Percentiles rank a stretch among this genome's conserved stretches.
phyloP scores from a whole-genome alignment of 1,140 invertebrate genomes.

The Hycleus cichorii region DNA sequence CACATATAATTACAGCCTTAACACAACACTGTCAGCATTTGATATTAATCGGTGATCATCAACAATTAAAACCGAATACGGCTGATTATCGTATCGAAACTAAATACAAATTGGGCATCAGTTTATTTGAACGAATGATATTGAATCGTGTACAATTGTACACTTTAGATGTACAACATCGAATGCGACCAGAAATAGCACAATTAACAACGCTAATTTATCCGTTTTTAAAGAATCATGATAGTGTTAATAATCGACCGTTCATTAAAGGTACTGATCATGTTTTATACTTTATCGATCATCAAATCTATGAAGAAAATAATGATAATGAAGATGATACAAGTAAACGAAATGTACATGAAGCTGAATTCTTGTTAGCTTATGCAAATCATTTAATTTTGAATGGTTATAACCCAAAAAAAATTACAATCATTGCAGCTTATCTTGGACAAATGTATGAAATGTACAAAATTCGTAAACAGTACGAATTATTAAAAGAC shows the following conservation, averaged over 20 bases:
- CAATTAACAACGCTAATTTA: conserved; percentile 58
- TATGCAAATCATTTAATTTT: conserved; percentile 54
- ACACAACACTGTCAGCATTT: conserved; percentile 67
- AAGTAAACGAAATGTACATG: conserved; percentile 52
- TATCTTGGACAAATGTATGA: conserved; percentile 58
- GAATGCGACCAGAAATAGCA: conserved; percentile 58
- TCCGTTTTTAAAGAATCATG: conserved; percentile 47
- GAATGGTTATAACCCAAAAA: conserved; percentile 49
- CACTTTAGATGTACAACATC: conserved; percentile 52
- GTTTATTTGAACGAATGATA: conserved; percentile 67
- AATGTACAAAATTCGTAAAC: conserved; percentile 41
- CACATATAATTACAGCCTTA: conserved; percentile 65
- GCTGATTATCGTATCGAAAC: conserved; percentile 52
- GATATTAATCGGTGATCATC: conserved; percentile 61
- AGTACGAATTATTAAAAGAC: conserved; percentile 32
- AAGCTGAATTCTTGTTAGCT: conserved; percentile 49
- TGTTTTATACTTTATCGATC: conserved; percentile 57
- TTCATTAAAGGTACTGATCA: conserved; percentile 45
- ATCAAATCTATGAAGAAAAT: conserved; percentile 44
- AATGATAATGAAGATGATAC: conserved; percentile 37
- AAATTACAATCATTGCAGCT: conserved; percentile 61
- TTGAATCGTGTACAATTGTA: conserved; percentile 48
- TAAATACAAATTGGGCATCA: conserved; percentile 56
- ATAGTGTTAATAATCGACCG: conserved; percentile 45
- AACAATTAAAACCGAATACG: conserved; percentile 62